Evolutionary conservation across 2,888 invertebrate genomes (phyloP), one percentile per base, ranked within the genome.

Genomic region (Limnephilus auricula): DNA sequence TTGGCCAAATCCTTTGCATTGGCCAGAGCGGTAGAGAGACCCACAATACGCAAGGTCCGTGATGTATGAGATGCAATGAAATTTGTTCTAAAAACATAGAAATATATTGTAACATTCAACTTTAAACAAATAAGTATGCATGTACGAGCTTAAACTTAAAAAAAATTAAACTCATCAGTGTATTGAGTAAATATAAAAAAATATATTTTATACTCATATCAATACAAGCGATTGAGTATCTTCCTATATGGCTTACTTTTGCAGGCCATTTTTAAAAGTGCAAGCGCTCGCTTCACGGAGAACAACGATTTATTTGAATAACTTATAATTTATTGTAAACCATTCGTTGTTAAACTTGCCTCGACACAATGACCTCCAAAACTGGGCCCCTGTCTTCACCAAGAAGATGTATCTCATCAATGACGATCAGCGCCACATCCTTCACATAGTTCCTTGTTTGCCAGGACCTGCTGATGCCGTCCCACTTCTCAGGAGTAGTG

Each of bases 401-500:
- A 89, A 99, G 96, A 91, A 99, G 95, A 96, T 99, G 99, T 94
- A 99, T 99, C 95, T 99, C 99, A 94, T 99, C 99, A 93, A 99
- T 99, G 50, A 99, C 97, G 93, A 99, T 98, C 12, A 99, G 96
- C 0, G 98, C 97, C 0, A 99, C 99, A 94, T 98, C 97, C 91
- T 97, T 97, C 0, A 99, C 99, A 94, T 99, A 99, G 94, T 97
- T 98, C 93, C 99, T 97, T 0, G 99, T 99, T 94, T 99, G 99
- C 99, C 99, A 99, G 92, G 99, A 99, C 92, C 99, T 97, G 95
- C 99, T 99, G 94, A 99, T 98, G 90, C 99, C 99, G 95, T 99
- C 99, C 99, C 99, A 99, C 95, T 99, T 99, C 95, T 99, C 99
- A 0, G 99, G 99, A 0, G 99, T 99, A 0, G 99, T 99, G 0